A percentile compares a stretch with the other conserved stretches of the same genome.
These are phyloP conservation scores for Todus mexicanus DNA, from an alignment of 2,797 vertebrate genomes.

Conservation along the genomic window DNA sequence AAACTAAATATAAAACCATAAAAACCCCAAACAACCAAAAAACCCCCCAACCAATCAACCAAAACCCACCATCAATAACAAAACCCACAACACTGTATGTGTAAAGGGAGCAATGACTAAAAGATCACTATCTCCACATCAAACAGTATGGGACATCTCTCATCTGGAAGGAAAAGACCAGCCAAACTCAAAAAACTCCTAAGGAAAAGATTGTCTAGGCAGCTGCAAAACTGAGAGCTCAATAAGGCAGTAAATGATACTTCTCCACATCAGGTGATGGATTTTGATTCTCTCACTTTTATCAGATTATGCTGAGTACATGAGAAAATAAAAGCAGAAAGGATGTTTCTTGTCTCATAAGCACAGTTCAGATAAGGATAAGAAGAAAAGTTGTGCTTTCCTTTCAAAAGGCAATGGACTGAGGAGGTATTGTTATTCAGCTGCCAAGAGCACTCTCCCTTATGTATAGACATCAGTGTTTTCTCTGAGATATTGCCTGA, in stretches of 20 bases:
- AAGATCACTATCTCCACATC: neutral
- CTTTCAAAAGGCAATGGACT: slow-evolving; percentile 64
- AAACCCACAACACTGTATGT: no score
- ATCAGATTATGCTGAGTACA: slow-evolving; percentile 64
- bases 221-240: neutral
- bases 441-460: slow-evolving; percentile 59
- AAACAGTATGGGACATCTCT: neutral
- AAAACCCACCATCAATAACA: no score
- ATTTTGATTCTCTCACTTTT: slow-evolving; percentile 60
- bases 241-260: slow-evolving; percentile 16
- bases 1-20: no score
- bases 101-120: neutral
- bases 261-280: slow-evolving; percentile 39
- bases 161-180: neutral
- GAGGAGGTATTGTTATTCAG: slow-evolving; percentile 62
- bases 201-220: neutral
- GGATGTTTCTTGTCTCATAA: slow-evolving; percentile 59
- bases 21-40: no score
- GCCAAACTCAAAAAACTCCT: neutral
- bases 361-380: slow-evolving; percentile 61
- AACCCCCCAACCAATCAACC: no score
- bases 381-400: slow-evolving; percentile 42
- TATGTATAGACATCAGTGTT: slow-evolving; percentile 57
- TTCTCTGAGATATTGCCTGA: slow-evolving; percentile 47
- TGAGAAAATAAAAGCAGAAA: slow-evolving; percentile 62